A percentile compares a stretch with the other conserved stretches of the same genome.
Conservation (phyloP, 1,140 invertebrate species). For the Lepidotrigona ventralis region DNA sequence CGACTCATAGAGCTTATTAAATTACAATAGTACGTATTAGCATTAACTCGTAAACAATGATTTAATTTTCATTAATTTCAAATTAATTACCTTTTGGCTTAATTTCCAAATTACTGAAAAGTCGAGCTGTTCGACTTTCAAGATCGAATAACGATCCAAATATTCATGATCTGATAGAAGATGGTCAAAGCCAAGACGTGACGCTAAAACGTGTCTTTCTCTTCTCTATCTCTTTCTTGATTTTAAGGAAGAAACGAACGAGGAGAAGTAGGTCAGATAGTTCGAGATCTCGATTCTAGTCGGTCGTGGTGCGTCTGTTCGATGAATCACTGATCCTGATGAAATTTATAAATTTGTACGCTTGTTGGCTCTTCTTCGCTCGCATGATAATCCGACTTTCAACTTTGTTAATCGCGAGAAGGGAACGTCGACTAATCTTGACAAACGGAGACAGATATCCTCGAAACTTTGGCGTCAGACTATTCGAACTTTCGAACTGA, state of each 20-base stretch:
- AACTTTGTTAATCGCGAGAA: not conserved
- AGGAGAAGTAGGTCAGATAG: constrained; percentile 50
- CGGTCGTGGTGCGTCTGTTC: constrained; percentile 26
- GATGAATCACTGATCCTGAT: constrained; percentile 44
- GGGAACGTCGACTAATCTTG: not conserved
- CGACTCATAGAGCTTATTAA: too few relatives aligned
- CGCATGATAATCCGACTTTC: not conserved
- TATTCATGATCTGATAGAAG: not conserved
- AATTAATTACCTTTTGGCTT: not conserved
- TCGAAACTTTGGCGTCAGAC: not conserved
- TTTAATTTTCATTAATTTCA: not conserved
- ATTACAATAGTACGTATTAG: not conserved
- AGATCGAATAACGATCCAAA: too few relatives aligned
- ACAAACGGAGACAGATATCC: not conserved
- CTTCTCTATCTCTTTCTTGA: not conserved
- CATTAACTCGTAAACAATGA: not conserved
- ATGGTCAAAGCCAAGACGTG: not conserved
- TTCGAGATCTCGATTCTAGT: constrained; percentile 39
- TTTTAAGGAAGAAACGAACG: constrained; percentile 29
- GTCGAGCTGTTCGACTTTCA: not conserved
- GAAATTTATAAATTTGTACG: constrained; percentile 38
- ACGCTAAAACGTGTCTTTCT: not conserved
- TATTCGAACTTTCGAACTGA: not conserved
- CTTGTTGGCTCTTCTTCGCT: not conserved
- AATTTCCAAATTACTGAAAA: not conserved